Conservation (phyloP, 2,888 invertebrate species). For the Thecophora atra region DNA sequence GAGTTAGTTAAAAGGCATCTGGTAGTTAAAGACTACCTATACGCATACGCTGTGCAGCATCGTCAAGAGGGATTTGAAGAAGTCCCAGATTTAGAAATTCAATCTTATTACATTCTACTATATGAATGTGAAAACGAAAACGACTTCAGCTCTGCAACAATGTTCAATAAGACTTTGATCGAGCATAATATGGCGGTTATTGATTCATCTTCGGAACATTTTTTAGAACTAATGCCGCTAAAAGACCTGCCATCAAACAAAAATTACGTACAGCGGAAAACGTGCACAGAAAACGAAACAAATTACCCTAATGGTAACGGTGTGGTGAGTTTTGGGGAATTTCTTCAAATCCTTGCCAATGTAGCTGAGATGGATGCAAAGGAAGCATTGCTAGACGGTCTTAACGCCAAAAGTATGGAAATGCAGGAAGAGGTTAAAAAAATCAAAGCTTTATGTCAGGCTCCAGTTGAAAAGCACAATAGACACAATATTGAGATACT, state of each 20-base stretch:
- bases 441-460: background rate
- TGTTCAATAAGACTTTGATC: conserved; percentile 48
- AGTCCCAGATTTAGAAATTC: conserved; percentile 41
- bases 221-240: conserved; percentile 41
- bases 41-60: conserved; percentile 45
- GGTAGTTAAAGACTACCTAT: conserved; percentile 45
- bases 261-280: background rate
- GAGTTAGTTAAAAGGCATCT: conserved; percentile 42
- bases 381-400: conserved; percentile 18
- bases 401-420: background rate
- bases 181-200: conserved; percentile 45
- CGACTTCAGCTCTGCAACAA: conserved; percentile 37
- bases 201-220: conserved; percentile 45
- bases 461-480: background rate
- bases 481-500: background rate
- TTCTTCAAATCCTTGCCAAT: conserved; percentile 4
- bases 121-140: conserved; percentile 46
- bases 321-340: background rate
- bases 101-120: conserved; percentile 46
- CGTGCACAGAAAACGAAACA: background rate
- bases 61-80: background rate
- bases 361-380: background rate
- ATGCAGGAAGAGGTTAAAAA: background rate
- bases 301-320: background rate
- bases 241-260: conserved; percentile 12